These are phyloP conservation scores for Macrosoma leucophasiata DNA, from an alignment of 2,888 invertebrate species.

Conservation along the genomic window DNA sequence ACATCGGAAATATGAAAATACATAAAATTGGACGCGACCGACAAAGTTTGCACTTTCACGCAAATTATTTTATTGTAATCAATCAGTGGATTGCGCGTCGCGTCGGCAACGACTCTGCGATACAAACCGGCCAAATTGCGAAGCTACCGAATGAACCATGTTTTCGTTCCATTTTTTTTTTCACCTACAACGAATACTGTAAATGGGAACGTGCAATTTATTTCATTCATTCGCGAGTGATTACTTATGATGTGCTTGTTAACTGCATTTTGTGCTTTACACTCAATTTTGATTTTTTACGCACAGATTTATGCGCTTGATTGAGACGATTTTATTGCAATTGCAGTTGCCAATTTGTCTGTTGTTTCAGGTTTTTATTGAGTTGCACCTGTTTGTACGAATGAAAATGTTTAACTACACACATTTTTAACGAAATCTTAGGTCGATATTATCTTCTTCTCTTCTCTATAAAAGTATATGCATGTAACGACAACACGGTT, in stretches of 20 bases:
- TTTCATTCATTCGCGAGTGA: constrained; percentile 58
- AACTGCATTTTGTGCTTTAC: constrained; percentile 43
- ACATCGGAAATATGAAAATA: constrained; percentile 25
- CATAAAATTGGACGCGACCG: constrained; percentile 26
- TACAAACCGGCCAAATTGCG: constrained; percentile 58
- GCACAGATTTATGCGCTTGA: constrained; percentile 16
- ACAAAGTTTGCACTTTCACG: constrained; percentile 42
- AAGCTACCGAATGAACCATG: constrained; percentile 43
- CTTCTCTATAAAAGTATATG: too few relatives aligned
- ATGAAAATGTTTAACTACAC: too few relatives aligned
- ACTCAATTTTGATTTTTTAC: constrained; percentile 22
- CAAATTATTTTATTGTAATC: constrained; percentile 55
- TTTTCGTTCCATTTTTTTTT: constrained; percentile 56
- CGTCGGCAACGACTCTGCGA: constrained; percentile 29
- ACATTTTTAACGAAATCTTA: too few relatives aligned
- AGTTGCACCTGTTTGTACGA: too few relatives aligned
- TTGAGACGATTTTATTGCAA: constrained; percentile 21
- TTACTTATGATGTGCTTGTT: constrained; percentile 67
- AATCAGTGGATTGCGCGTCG: constrained; percentile 43
- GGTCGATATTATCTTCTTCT: too few relatives aligned
- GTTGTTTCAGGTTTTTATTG: too few relatives aligned
- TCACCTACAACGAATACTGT: constrained; percentile 53
- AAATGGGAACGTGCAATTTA: constrained; percentile 62
- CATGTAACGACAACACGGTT: too few relatives aligned
- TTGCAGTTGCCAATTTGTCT: too few relatives aligned